phyloP scores from a whole-genome alignment of 2,888 invertebrate genomes.

The Alsophila aescularia region DNA sequence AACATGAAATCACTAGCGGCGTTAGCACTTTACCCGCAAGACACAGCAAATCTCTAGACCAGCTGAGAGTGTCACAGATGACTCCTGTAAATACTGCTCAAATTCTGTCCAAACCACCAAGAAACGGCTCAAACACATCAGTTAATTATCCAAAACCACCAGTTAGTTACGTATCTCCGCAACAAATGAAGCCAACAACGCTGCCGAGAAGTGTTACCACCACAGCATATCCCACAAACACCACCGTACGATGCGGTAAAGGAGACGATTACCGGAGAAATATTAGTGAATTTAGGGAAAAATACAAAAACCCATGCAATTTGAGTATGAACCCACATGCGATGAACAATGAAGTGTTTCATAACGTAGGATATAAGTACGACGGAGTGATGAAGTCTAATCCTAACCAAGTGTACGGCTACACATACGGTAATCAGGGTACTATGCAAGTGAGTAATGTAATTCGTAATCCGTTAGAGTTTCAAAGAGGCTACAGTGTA shows the following conservation, averaged over 20 bases:
- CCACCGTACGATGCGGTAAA: slow-evolving; percentile 74
- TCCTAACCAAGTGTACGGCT: slow-evolving; percentile 80
- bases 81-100: slow-evolving; percentile 62
- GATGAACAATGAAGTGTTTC: slow-evolving; percentile 76
- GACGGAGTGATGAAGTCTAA: slow-evolving; percentile 70
- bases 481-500: slow-evolving; percentile 83
- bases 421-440: slow-evolving; percentile 84
- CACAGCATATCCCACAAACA: slow-evolving; percentile 74
- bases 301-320: slow-evolving; percentile 85
- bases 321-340: slow-evolving; percentile 62
- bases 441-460: slow-evolving; percentile 77
- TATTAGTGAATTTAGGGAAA: slow-evolving; percentile 86
- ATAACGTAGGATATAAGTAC: slow-evolving; percentile 76
- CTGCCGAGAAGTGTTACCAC: slow-evolving; percentile 79
- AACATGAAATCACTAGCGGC: slow-evolving; percentile 75
- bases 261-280: slow-evolving; percentile 84
- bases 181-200: slow-evolving; percentile 77
- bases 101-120: slow-evolving; percentile 63
- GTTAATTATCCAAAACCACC: slow-evolving; percentile 79
- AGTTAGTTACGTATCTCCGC: slow-evolving; percentile 68
- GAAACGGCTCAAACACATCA: slow-evolving; percentile 72
- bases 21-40: slow-evolving; percentile 86
- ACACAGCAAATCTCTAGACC: slow-evolving; percentile 93
- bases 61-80: slow-evolving; percentile 86
- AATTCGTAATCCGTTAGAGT: slow-evolving; percentile 83